phyloP scores from a whole-genome alignment of 2,888 invertebrate species.

The Pteria penguin region DNA sequence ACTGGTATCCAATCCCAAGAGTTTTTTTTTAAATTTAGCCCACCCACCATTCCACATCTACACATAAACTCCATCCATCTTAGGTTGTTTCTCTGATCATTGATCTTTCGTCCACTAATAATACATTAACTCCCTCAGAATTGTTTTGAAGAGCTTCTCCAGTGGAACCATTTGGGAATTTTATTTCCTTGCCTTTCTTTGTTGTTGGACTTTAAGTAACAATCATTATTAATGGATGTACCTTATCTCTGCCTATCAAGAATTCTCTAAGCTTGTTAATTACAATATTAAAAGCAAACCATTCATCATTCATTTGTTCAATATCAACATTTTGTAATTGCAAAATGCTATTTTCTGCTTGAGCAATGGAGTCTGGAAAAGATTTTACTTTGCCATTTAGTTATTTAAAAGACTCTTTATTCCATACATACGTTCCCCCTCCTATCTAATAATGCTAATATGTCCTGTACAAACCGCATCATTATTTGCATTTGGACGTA shows the following conservation, averaged over 20 bases:
- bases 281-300: slow-evolving; percentile 50
- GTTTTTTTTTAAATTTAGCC: no score
- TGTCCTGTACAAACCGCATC: no score
- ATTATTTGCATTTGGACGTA: no score
- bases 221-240: slow-evolving; percentile 39
- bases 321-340: slow-evolving; percentile 25
- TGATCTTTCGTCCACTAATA: slow-evolving; percentile 56
- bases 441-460: not conserved
- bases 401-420: not conserved
- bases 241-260: slow-evolving; percentile 2
- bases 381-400: not conserved
- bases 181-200: no score
- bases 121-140: slow-evolving; percentile 39
- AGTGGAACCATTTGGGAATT: slow-evolving; percentile 43
- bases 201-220: no score
- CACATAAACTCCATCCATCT: slow-evolving; percentile 44
- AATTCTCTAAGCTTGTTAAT: slow-evolving; percentile 39
- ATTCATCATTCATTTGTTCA: slow-evolving; percentile 48
- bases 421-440: not conserved
- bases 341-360: not conserved
- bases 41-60: slow-evolving; percentile 26
- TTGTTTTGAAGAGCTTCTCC: slow-evolving; percentile 47
- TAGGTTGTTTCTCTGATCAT: slow-evolving; percentile 32
- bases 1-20: no score
- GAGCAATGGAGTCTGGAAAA: not conserved